Percentiles rank a stretch among this genome's conserved stretches.
These are phyloP conservation scores for Crocidura indochinensis DNA, from an alignment of 2,797 vertebrate genomes.

Conservation along the genomic window DNA sequence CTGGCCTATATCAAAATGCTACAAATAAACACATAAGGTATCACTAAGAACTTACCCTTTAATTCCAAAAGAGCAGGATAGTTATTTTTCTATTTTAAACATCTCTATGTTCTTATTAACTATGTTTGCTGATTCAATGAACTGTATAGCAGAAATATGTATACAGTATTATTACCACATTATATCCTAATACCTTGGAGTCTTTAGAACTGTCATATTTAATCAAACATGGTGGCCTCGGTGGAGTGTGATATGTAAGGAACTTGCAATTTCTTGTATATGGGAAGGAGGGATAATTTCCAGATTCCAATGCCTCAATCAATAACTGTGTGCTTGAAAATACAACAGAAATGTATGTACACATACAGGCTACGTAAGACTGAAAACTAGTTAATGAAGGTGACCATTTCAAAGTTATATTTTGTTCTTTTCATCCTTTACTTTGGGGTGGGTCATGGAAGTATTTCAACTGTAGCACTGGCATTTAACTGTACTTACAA, in stretches of 20 bases:
- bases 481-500: conserved; percentile 80
- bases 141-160: background rate
- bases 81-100: conserved; percentile 17
- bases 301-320: background rate
- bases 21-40: background rate
- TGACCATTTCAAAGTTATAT: conserved; percentile 67
- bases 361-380: background rate
- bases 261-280: background rate
- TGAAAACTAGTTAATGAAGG: conserved; percentile 70
- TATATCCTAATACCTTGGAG: background rate
- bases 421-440: conserved; percentile 64
- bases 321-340: conserved; percentile 38
- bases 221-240: background rate
- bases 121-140: conserved; percentile 18
- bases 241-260: background rate
- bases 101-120: background rate
- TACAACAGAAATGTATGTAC: background rate
- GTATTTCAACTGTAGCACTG: conserved; percentile 47
- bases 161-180: background rate
- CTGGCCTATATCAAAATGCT: too few species aligned
- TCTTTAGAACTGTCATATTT: conserved; percentile 28
- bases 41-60: background rate
- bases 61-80: background rate
- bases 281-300: background rate
- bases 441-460: conserved; percentile 49